Base-by-base conservation (phyloP, 2,113 vertebrate genomes). In the Oreochromis niloticus region DNA sequence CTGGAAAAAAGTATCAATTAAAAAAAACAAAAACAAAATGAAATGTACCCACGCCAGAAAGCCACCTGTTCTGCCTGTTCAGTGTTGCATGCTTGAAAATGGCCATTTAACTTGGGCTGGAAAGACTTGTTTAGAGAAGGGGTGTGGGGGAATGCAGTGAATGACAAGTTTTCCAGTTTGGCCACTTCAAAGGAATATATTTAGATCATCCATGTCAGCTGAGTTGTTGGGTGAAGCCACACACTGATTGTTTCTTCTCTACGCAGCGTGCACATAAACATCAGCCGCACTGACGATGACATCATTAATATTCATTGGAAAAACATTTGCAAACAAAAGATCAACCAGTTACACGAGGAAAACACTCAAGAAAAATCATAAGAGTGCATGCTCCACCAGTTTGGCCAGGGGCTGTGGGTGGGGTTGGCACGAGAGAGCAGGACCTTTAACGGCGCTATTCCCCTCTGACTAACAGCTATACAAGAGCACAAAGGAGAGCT, bases 161-260 rank as follows among this genome's bases (percentile, higher is more conserved):
- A 91, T 90, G 86, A 91, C 81, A 79, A 90, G 61, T 86, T 94
- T 93, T 93, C 93, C 94, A 93, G 85, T 95, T 93, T 91, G 86
- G 89, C 59, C 16, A 55, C 91, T 89, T 92, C 57, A 90, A 84
- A 85, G 61, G 41, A 92, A 91, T 94, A 92, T 90, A 94, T 94
- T 95, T 94, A 94, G 90, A 89, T 24, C 50, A 48, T 59, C 11
- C 52, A 81, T 85, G 90, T 94, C 93, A 95, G 94, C 90, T 92
- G 86, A 94, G 90, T 87, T 63, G 50, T 92, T 82, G 59, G 82
- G 24, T 83, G 61, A 87, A 80, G 87, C 79, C 52, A 59, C 50
- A 82, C 81, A 80, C 75, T 12, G 73, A 75, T 81, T 68, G 50
- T 80, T 87, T 48, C 48, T 79, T 24, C 43, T 57, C 22, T n/a